Base-by-base conservation (phyloP, 1,140 invertebrate genomes). In the Musca vetustissima region DNA sequence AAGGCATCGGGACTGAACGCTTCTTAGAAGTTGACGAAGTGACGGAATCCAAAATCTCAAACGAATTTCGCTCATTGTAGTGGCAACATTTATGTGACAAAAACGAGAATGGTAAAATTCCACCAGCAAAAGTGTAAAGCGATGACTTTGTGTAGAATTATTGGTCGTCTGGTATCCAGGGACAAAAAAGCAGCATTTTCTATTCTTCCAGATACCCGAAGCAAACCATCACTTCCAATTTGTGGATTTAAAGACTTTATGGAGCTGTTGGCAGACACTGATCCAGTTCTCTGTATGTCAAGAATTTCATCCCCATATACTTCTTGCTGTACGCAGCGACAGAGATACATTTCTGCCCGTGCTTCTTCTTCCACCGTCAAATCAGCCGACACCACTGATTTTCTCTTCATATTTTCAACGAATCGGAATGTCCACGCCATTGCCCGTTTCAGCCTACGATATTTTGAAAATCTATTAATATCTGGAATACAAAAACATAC, bases 11-110 rank as follows among this genome's bases (percentile, higher is more conserved):
- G n/a, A 14, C 21, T n/a, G n/a, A n/a, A 14, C 25, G 6, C 36
- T 52, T 25, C 17, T 55, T 14, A 25, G 19, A 7, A 67, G 14
- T 6, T 11, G 13, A 21, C 32, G 24, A 14, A 59, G 19, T 11
- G 19, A 17, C 22, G 53, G 67, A 22, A 68, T 59, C 67, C 53
- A 68, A 50, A 61, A 68, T 22, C 25, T 59, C 7, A 28, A 32
- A 4, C 66, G 19, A 13, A 67, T 67, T 32, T 67, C 66, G 36
- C 17, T 24, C 14, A 57, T 28, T 28, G 28, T 67, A 11, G 48
- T 24, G n/a, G 49, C 50, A 3, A 7, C n/a, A 15, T 66, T 66
- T 2, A 52, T 50, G 17, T 66, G 64, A 14, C 25, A 24, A 17
- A 25, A 52, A 4, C 48, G 19, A 8, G 9, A 6, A 49, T 66